A percentile compares a stretch with the other conserved stretches of the same genome.
These are phyloP conservation scores for Archivesica marissinica DNA, from an alignment of 1,140 invertebrate species.

Conservation along the genomic window DNA sequence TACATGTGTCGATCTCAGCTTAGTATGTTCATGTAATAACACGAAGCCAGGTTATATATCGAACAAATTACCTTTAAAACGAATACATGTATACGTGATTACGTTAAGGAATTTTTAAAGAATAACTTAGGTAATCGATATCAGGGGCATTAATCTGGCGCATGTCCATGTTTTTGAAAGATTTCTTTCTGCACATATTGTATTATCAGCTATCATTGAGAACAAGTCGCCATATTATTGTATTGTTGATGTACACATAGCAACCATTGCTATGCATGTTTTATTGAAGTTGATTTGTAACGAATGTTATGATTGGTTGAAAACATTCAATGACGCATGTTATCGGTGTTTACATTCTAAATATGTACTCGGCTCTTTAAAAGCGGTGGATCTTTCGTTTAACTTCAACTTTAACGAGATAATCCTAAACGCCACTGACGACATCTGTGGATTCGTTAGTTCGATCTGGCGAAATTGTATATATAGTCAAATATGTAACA, in stretches of 20 bases:
- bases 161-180: constrained; percentile 16
- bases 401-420: no score
- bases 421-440: no score
- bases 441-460: no score
- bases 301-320: constrained; percentile 40
- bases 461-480: no score
- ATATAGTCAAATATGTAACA: no score
- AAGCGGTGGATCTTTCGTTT: no score
- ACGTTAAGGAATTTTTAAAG: constrained; percentile 15
- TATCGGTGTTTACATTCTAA: constrained; percentile 10
- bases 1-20: constrained; percentile 22
- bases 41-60: neutral
- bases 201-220: neutral
- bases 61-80: neutral
- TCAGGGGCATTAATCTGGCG: constrained; percentile 41
- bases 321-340: neutral
- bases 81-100: neutral
- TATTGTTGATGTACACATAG: constrained; percentile 61
- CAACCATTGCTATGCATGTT: constrained; percentile 57
- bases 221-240: constrained; percentile 45
- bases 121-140: constrained; percentile 25
- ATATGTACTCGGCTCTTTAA: constrained; percentile 19
- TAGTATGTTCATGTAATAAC: constrained; percentile 33
- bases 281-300: constrained; percentile 16
- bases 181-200: constrained; percentile 1